Base-by-base conservation (phyloP, 2,888 invertebrate genomes). In the Temnothorax rugatulus region DNA sequence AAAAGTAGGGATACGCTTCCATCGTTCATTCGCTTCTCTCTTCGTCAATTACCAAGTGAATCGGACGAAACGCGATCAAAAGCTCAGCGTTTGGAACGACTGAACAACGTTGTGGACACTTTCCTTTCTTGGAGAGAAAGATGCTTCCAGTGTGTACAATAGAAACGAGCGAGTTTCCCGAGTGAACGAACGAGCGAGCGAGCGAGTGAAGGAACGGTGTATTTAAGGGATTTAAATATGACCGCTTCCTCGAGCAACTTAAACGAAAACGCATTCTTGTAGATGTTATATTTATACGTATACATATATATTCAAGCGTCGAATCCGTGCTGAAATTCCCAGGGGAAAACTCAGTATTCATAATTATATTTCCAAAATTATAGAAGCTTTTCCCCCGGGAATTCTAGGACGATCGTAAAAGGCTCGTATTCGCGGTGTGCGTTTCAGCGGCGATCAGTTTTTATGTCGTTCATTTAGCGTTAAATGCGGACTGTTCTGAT, bases 81-180 rank as follows among this genome's bases (percentile, higher is more conserved):
- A 69, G 29, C 15, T 68, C 69, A 64, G 38, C 76, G 83, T 86
- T 88, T 86, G 86, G 79, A 84, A 85, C 69, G 25, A 41, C 25
- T 29, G 75, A 81, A 66, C 44, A 21, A 54, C 63, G 29, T 86
- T 87, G 87, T 89, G 90, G 89, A 93, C 92, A 91, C 91, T 92
- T 94, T 91, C 92, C 92, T 93, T 93, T 93, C 91, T 91, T 88
- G 50, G 85, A 84, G 92, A 93, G 93, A 93, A 93, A 93, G 93
- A 92, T 93, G 91, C 92, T 94, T 94, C 93, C 93, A 93, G 86
- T 87, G 88, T 90, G 84, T 90, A 89, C 87, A 87, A 89, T 88
- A 89, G 84, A 7, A 64, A 63, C 63, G 63, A 77, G n/a, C 41
- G 52, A 64, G 74, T 71, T 5, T 34, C 44, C 11, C n/a, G 29